phyloP scores from a whole-genome alignment of 2,888 invertebrate species.

The Crossocerus cetratus region DNA sequence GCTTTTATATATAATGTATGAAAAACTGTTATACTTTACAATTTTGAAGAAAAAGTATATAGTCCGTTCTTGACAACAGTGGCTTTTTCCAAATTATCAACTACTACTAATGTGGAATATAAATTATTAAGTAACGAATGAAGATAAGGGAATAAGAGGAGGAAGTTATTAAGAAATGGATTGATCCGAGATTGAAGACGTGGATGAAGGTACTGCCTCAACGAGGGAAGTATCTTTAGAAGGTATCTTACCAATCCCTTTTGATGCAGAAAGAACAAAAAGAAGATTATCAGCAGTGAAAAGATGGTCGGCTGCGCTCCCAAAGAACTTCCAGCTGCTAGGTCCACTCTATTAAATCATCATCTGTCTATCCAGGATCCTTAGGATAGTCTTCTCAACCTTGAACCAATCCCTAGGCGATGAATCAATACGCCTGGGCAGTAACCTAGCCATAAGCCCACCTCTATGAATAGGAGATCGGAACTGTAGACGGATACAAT shows the following conservation, averaged over 20 bases:
- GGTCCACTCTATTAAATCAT: slow-evolving; percentile 3
- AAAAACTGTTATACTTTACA: too few species aligned
- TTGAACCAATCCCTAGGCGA: neutral
- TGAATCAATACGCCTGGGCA: neutral
- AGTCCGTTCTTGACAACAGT: too few species aligned
- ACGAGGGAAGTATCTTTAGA: neutral
- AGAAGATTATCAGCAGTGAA: neutral
- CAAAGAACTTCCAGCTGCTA: neutral
- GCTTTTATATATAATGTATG: too few species aligned
- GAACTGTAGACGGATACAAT: too few species aligned
- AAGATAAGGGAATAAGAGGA: neutral
- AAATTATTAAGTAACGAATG: too few species aligned
- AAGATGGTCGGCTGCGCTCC: neutral
- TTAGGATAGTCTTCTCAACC: neutral
- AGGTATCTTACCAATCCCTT: neutral
- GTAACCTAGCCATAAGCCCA: neutral
- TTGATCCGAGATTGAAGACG: neutral
- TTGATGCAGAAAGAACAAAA: neutral
- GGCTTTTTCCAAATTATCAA: too few species aligned
- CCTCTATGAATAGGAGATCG: neutral
- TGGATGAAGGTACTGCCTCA: neutral
- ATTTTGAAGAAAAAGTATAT: too few species aligned
- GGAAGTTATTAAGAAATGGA: neutral
- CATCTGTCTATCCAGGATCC: slow-evolving; percentile 1
- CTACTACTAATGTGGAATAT: too few species aligned